Percentiles rank a stretch among this genome's conserved stretches.
phyloP scores from a whole-genome alignment of 2,113 vertebrate genomes.

The Oryzias melastigma region DNA sequence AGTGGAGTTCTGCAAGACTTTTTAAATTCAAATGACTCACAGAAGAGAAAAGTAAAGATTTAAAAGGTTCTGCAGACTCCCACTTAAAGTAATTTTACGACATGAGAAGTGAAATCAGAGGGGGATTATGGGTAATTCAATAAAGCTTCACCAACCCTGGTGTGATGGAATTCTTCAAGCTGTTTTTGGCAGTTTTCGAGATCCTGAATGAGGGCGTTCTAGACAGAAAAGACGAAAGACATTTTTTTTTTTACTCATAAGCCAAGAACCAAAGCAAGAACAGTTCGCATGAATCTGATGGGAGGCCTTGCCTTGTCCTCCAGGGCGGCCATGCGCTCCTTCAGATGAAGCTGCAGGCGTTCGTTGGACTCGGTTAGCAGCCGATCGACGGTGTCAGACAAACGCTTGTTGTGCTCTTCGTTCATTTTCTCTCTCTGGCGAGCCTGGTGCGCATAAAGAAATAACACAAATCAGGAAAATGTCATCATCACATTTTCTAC shows the following conservation, averaged over 20 bases:
- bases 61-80: not conserved
- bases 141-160: conserved; percentile 79
- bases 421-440: conserved; percentile 99
- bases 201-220: conserved; percentile 94
- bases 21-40: too few species aligned
- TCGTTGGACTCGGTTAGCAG: conserved; percentile 95
- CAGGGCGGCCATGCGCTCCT: conserved; percentile 94
- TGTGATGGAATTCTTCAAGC: conserved; percentile 90
- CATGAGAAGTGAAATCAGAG: not conserved
- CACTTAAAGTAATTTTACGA: not conserved
- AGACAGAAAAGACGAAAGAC: conserved; percentile 15
- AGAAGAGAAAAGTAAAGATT: too few species aligned
- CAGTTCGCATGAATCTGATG: conserved; percentile 17
- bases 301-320: conserved; percentile 84
- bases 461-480: conserved; percentile 5
- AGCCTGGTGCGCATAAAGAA: conserved; percentile 74
- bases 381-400: conserved; percentile 94
- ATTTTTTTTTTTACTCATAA: conserved; percentile 15
- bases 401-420: conserved; percentile 93
- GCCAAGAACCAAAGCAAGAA: conserved; percentile 11
- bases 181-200: conserved; percentile 94
- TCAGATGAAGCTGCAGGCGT: conserved; percentile 93
- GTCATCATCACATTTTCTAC: conserved; percentile 37
- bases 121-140: not conserved
- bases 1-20: too few species aligned